These are phyloP conservation scores for Helicoverpa armigera DNA, from an alignment of 1,140 invertebrate genomes.

Conservation along the genomic window DNA sequence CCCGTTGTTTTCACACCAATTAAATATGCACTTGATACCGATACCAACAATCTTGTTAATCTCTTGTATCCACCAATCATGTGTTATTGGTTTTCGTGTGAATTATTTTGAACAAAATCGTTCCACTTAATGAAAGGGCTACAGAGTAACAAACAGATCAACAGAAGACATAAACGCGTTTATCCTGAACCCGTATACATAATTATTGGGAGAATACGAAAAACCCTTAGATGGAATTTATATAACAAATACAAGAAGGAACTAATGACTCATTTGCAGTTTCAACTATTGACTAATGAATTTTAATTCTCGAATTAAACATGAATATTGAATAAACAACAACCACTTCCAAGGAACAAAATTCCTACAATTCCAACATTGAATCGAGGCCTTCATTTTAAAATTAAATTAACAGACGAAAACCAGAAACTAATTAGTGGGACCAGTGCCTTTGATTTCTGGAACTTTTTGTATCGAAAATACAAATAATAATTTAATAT, in stretches of 20 bases:
- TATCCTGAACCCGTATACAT: not conserved
- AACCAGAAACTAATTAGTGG: constrained; percentile 51
- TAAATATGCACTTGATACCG: constrained; percentile 48
- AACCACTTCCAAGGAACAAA: constrained; percentile 49
- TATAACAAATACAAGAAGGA: constrained; percentile 15
- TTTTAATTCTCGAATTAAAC: constrained; percentile 60
- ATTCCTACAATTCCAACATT: constrained; percentile 54
- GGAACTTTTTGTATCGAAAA: constrained; percentile 36
- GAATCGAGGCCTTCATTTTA: constrained; percentile 32
- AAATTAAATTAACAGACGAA: constrained; percentile 46
- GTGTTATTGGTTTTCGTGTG: constrained; percentile 35
- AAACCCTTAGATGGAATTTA: constrained; percentile 31
- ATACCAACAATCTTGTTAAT: constrained; percentile 59
- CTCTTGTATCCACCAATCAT: constrained; percentile 50
- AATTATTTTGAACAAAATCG: constrained; percentile 32
- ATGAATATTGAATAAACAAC: constrained; percentile 54
- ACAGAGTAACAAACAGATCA: not conserved
- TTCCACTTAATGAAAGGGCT: not conserved
- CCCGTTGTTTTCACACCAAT: constrained; percentile 60
- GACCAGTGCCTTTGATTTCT: constrained; percentile 37
- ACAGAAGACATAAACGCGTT: not conserved
- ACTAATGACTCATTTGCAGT: constrained; percentile 34
- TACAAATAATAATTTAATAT: constrained; percentile 50
- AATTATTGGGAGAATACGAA: constrained; percentile 12
- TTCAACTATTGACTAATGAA: constrained; percentile 55